These are phyloP conservation scores for Megaceryle maxima DNA, from an alignment of 2,113 vertebrate genomes.

Conservation along the genomic window DNA sequence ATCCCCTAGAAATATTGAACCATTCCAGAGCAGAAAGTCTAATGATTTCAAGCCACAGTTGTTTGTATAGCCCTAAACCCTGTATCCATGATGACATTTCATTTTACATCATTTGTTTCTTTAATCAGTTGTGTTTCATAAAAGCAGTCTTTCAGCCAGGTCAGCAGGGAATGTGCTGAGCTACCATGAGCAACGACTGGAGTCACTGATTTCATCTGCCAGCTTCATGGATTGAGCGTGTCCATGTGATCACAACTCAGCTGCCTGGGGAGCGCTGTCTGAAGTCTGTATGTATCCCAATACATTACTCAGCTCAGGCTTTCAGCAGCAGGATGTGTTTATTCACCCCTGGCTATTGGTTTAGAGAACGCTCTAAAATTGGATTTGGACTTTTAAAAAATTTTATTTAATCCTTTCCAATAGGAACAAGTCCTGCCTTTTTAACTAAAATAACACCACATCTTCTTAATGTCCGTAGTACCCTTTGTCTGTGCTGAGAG, in stretches of 20 bases:
- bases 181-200: conserved; percentile 28
- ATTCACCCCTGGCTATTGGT: conserved; percentile 11
- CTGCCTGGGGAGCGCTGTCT: not conserved
- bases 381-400: not conserved
- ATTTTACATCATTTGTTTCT: conserved; percentile 71
- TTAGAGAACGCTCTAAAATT: not conserved
- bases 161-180: conserved; percentile 66
- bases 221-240: not conserved
- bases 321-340: conserved; percentile 27
- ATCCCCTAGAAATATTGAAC: conserved; percentile 57
- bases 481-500: not conserved
- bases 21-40: conserved; percentile 35
- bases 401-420: not conserved
- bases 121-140: conserved; percentile 59
- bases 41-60: conserved; percentile 62
- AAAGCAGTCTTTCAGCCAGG: conserved; percentile 53
- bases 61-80: conserved; percentile 52
- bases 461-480: not conserved
- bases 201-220: conserved; percentile 36
- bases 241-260: not conserved
- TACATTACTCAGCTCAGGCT: not conserved
- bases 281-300: not conserved
- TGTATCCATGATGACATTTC: conserved; percentile 61
- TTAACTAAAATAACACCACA: not conserved
- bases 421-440: not conserved